phyloP scores from a whole-genome alignment of 2,113 vertebrate genomes.

The Otolemur garnettii region DNA sequence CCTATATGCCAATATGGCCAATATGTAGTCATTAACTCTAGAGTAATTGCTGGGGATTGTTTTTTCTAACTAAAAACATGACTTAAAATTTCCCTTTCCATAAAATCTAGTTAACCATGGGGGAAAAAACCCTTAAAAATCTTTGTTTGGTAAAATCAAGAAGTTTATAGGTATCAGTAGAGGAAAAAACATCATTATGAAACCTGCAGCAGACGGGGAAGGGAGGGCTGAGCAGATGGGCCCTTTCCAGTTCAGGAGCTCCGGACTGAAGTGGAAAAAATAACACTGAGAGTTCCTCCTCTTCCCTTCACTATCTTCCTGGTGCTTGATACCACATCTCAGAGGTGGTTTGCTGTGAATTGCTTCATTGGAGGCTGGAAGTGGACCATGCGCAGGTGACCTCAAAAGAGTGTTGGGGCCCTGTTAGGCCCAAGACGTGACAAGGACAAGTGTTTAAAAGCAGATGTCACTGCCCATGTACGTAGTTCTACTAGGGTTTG shows the following conservation, averaged over 20 bases:
- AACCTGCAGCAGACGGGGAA: background rate
- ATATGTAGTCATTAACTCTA: background rate
- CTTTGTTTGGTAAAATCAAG: background rate
- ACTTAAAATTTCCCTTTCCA: background rate
- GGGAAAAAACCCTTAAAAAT: background rate
- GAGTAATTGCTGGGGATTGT: background rate
- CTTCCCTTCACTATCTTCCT: background rate
- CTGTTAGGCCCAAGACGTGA: background rate
- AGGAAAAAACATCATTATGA: background rate
- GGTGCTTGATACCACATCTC: background rate
- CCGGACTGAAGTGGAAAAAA: background rate
- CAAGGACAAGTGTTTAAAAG: background rate
- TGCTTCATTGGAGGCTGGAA: conserved; percentile 15
- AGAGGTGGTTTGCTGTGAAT: background rate
- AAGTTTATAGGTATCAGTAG: background rate
- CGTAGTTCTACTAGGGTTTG: background rate
- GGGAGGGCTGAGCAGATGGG: background rate
- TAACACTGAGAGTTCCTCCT: background rate
- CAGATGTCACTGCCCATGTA: background rate
- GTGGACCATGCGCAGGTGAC: background rate
- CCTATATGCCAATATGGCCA: background rate
- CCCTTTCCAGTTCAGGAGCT: background rate
- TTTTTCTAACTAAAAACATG: background rate
- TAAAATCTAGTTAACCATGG: background rate
- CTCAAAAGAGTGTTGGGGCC: background rate